Base-by-base conservation (phyloP, 2,797 vertebrate species). In the Cyclura pinguis region DNA sequence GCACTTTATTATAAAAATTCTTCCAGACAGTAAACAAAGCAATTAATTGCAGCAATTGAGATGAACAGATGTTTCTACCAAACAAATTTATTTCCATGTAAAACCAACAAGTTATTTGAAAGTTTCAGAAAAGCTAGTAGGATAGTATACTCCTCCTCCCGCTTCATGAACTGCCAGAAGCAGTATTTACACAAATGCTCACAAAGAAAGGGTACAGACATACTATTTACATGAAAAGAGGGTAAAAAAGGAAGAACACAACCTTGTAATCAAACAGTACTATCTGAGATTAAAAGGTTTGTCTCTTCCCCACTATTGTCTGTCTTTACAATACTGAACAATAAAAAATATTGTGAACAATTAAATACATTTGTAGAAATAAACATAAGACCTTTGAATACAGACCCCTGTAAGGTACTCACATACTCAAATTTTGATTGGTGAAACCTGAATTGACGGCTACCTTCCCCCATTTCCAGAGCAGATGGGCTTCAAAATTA, bases 1-100 rank as follows among this genome's bases (percentile, higher is more conserved):
- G 35, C 22, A 20, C n/a, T 76, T 76, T 76, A 42, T 42, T 42
- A 38, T 47, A 42, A 80, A 87, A 83, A n/a, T 52, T 76, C 18
- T 22, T n/a, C 18, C 12, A 52, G 1, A 24, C 2, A 29, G 52
- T 57, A 81, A 57, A 27, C 12, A 14, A 18, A 52, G 14, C 16
- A 47, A 42, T 35, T 20, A 83, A 76, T 4, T 77, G 6, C 69
- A 87, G 9, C n/a, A 57, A 88, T 50, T 18, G 29, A 87, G 42
- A 42, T 35, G 32, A 85, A 50, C 52, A 73, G 77, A 16, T 42
- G 69, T 77, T 86, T 87, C 92, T 95, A 97, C 93, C 95, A 96
- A 97, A 97, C 89, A 92, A 91, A 80, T 97, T 97, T 97, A 97
- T 97, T 97, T 59, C 91, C 88, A 20, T 77, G 96, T 95, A 96